Evolutionary conservation across 2,888 invertebrate species (phyloP), one percentile per base, ranked within the genome.

Genomic region (Cyaniris semiargus): DNA sequence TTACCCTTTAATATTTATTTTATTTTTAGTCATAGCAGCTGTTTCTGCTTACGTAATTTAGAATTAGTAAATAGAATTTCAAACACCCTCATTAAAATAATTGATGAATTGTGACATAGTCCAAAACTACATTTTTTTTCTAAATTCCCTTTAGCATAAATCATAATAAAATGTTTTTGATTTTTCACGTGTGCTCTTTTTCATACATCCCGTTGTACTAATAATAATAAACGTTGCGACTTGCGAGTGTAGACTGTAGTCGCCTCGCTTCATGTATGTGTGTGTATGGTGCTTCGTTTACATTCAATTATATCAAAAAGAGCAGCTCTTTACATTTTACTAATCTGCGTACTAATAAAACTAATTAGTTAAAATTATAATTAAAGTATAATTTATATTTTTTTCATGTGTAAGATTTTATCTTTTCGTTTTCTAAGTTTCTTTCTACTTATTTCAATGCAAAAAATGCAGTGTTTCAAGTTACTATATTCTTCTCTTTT

Each of bases 161-260:
- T 38, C 44, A 10, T 44, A 44, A 44, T 44, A 13, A 3, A 10
- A 10, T 44, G 10, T 44, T 44, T 7, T 44, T 10, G 10, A 44
- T 44, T 44, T 87, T 85, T 86, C 88, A 88, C 83, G 85, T 87
- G 84, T 86, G 79, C 60, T 83, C 80, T 80, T 84, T 81, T 83
- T 82, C 78, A 82, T 84, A 83, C 83, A 79, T 80, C 79, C 81
- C 83, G 83, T 75, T 72, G 80, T 81, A 80, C 82, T 85, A 84
- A 84, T 84, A 84, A 85, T 85, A 85, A 84, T 85, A 84, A 84
- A 77, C 60, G 74, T 76, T 76, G 79, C 71, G 56, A 81, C n/a
- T n/a, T n/a, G n/a, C n/a, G n/a, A n/a, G n/a, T n/a, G n/a, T n/a
- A n/a, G n/a, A n/a, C 83, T 85, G 83, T 85, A 84, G 79, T 87